Evolutionary conservation across 2,113 vertebrate species (phyloP), one percentile per base, ranked within the genome.

Genomic region (Picathartes gymnocephalus): DNA sequence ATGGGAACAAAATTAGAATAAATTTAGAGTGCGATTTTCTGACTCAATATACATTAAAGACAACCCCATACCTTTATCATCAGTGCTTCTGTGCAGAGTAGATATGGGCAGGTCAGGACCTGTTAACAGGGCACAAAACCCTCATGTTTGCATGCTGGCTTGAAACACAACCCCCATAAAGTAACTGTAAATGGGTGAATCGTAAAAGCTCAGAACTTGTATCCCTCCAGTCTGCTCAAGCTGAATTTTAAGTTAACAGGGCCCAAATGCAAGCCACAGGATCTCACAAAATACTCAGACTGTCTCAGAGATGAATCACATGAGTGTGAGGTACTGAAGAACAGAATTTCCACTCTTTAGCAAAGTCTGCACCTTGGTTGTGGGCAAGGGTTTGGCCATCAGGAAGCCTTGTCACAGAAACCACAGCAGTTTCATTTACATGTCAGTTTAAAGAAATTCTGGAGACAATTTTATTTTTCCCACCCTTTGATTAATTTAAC

Each of bases 61-160:
- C 30, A 57, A 86, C 50, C 33, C 76, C 88, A 30, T 98, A 99
- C 99, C 98, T 98, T 74, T 8, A 91, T 97, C 94, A 91, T 97
- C 66, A 22, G n/a, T 89, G 94, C 97, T 99, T 62, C 96, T 98
- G 88, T 98, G 97, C 31, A 99, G 95, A 42, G 96, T 97, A 94
- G 98, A 99, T 3, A 96, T 31, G 5, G 99, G 99, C 56, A 99
- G 81, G 87, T 98, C 99, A 71, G 99, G 99, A 95, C 99, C 99
- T 99, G 97, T 96, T 80, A 77, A 96, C 9, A 96, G 35, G 96
- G 96, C 60, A 96, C 15, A 39, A 64, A 50, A 92, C 76, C 58
- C 69, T 47, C 42, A 28, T 8, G 54, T 85, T 45, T 88, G 35
- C 50, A 11, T 31, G 42, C 50, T 66, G 42, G 30, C 72, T 88